These are phyloP conservation scores for Ariopsis seemanni DNA, from an alignment of 2,113 vertebrate genomes.

Conservation along the genomic window DNA sequence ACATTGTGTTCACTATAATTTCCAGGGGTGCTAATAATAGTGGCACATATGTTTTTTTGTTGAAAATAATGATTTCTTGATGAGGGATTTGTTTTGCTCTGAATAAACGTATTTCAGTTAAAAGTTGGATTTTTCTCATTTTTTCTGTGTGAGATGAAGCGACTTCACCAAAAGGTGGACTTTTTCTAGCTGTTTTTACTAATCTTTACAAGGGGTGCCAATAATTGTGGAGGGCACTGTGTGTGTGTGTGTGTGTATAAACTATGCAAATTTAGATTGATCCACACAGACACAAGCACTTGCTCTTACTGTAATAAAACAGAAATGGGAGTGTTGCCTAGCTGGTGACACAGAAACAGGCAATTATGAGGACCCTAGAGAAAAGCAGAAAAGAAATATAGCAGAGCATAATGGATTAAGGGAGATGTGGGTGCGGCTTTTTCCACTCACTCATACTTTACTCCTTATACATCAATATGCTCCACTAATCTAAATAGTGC, in stretches of 20 bases:
- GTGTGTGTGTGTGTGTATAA: neutral
- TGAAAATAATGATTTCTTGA: too few species aligned
- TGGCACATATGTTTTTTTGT: too few species aligned
- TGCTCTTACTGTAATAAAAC: conserved; percentile 24
- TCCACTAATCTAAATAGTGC: conserved; percentile 20
- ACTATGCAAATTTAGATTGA: conserved; percentile 11
- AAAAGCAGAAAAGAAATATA: conserved; percentile 27
- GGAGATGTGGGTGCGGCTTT: conserved; percentile 2
- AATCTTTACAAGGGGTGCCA: too few species aligned
- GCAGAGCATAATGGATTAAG: conserved; percentile 1
- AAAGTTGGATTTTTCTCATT: too few species aligned
- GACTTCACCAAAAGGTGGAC: too few species aligned
- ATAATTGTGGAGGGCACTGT: too few species aligned
- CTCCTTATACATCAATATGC: conserved; percentile 23
- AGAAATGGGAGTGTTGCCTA: conserved; percentile 42
- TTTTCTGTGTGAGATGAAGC: too few species aligned
- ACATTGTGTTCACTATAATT: too few species aligned
- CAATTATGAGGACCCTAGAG: conserved; percentile 48
- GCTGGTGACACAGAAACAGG: conserved; percentile 54
- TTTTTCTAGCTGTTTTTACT: too few species aligned
- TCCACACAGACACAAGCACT: conserved; percentile 31
- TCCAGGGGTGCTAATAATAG: too few species aligned
- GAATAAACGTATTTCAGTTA: too few species aligned
- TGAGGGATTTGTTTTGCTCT: too few species aligned
- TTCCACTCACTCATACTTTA: conserved; percentile 21